A percentile compares a stretch with the other conserved stretches of the same genome.
Conservation (phyloP, 1,140 invertebrate species). For the Solenopsis fugax region DNA sequence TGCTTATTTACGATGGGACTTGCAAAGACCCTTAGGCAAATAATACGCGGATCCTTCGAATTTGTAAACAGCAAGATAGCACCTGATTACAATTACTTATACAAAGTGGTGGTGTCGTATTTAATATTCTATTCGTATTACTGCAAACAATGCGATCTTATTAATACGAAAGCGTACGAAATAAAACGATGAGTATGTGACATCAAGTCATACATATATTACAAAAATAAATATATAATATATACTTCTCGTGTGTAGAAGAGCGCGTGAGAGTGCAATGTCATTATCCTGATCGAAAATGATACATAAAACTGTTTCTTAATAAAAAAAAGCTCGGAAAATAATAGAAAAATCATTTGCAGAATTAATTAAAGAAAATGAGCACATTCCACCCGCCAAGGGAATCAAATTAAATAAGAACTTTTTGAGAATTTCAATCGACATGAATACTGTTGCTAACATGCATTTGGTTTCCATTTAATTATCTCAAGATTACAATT, state of each 20-base stretch:
- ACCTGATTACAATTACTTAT: slow-evolving; percentile 65
- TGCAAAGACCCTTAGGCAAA: slow-evolving; percentile 67
- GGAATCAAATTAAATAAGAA: slow-evolving; percentile 52
- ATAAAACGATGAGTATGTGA: slow-evolving; percentile 52
- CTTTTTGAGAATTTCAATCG: slow-evolving; percentile 41
- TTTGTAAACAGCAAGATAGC: slow-evolving; percentile 52
- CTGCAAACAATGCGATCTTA: slow-evolving; percentile 55
- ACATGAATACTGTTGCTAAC: slow-evolving; percentile 56
- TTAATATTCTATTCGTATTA: slow-evolving; percentile 71
- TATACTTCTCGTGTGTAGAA: slow-evolving; percentile 70
- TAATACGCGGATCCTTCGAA: slow-evolving; percentile 49
- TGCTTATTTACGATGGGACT: slow-evolving; percentile 50
- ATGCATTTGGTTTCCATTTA: slow-evolving; percentile 68
- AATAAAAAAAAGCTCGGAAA: slow-evolving; percentile 54
- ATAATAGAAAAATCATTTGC: slow-evolving; percentile 49
- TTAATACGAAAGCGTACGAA: slow-evolving; percentile 49
- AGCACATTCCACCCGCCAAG: slow-evolving; percentile 69
- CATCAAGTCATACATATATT: slow-evolving; percentile 69
- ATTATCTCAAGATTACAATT: slow-evolving; percentile 66
- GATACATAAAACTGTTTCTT: slow-evolving; percentile 64
- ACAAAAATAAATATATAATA: slow-evolving; percentile 75
- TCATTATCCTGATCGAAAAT: slow-evolving; percentile 74
- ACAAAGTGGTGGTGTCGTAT: slow-evolving; percentile 63
- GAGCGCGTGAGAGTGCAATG: slow-evolving; percentile 73
- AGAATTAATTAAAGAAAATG: slow-evolving; percentile 46